Percentiles rank a stretch among this genome's conserved stretches.
Evolutionary conservation across 2,888 invertebrate genomes (phyloP).

Genomic region (Autographa gamma): DNA sequence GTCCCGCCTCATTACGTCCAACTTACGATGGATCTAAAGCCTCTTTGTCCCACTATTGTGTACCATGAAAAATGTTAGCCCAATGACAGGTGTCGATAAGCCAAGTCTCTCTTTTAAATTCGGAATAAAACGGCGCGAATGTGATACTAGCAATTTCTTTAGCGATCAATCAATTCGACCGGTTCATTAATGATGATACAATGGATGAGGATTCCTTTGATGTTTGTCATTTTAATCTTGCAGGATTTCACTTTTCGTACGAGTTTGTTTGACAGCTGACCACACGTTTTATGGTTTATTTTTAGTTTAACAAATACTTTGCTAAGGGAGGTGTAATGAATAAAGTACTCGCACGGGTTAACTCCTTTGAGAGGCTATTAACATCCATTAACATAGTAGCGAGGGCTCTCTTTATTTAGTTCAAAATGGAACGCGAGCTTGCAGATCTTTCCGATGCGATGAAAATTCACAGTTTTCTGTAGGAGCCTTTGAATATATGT

Average conservation of each 20-base stretch:
- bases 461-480: no score
- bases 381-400: no score
- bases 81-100: conserved; percentile 86
- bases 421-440: no score
- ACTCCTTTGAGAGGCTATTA: no score
- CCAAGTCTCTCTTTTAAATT: conserved; percentile 63
- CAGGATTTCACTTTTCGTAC: conserved; percentile 58
- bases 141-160: conserved; percentile 74
- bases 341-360: no score
- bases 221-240: conserved; percentile 70
- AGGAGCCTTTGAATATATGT: no score
- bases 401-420: no score
- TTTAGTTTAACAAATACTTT: neutral
- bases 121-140: conserved; percentile 67
- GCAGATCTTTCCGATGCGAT: no score
- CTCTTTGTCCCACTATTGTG: conserved; percentile 80
- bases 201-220: conserved; percentile 64
- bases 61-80: conserved; percentile 84
- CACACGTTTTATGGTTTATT: conserved; percentile 17
- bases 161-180: conserved; percentile 77
- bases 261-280: conserved; percentile 49
- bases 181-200: conserved; percentile 70
- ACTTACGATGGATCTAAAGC: conserved; percentile 75
- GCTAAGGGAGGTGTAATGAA: neutral
- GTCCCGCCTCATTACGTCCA: conserved; percentile 85